Conservation (phyloP, 2,888 invertebrate genomes). For the Callosobruchus maculatus region DNA sequence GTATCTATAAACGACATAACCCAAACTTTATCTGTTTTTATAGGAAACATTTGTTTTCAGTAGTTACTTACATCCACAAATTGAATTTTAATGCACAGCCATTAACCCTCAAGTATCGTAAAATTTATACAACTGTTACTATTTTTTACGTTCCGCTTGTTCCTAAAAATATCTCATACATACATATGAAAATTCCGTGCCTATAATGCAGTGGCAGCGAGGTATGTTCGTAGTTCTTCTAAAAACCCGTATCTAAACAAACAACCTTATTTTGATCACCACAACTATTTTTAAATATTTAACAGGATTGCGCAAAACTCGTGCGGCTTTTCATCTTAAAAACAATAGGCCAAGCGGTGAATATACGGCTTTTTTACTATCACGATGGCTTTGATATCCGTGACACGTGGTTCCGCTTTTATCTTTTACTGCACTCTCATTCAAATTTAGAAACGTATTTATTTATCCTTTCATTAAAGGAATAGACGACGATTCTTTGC, state of each 20-base stretch:
- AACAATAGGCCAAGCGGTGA: neutral
- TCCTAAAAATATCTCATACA: neutral
- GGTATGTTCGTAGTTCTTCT: neutral
- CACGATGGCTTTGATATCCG: neutral
- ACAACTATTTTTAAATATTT: neutral
- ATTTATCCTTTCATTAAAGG: neutral
- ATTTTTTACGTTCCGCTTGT: neutral
- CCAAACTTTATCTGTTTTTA: too few relatives aligned
- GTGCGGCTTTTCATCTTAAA: neutral
- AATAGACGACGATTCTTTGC: neutral
- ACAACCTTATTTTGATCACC: neutral
- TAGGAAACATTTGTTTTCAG: too few relatives aligned
- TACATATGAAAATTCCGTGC: neutral
- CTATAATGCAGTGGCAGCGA: neutral
- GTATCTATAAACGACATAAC: too few relatives aligned
- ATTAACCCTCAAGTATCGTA: neutral
- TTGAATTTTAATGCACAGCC: neutral
- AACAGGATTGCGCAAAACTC: neutral
- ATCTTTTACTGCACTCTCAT: neutral
- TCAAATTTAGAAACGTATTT: neutral
- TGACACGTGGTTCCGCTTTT: neutral
- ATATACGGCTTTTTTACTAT: neutral
- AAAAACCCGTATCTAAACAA: neutral
- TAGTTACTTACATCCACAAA: neutral
- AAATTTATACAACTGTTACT: neutral